Conservation (phyloP, 2,888 invertebrate species). For the Listrodromus nycthemerus region DNA sequence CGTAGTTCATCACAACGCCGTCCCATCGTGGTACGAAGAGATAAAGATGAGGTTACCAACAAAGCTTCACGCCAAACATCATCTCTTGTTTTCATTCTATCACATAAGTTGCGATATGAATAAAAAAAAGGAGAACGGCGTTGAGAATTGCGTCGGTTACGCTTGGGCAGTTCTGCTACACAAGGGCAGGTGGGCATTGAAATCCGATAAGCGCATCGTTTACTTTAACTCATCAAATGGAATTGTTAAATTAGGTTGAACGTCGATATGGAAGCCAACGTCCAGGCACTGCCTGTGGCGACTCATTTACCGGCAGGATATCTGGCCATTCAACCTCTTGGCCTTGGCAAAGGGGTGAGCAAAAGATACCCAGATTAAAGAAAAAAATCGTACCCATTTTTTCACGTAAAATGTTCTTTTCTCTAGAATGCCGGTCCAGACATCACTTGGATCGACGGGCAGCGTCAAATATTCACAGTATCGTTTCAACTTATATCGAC, state of each 20-base stretch:
- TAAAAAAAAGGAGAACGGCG: conserved; percentile 90
- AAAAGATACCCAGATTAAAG: conserved; percentile 46
- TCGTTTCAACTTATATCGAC: conserved; percentile 95
- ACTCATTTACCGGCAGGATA: conserved; percentile 95
- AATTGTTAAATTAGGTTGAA: conserved; percentile 87
- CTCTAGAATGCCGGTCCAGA: conserved; percentile 94
- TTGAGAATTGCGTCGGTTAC: conserved; percentile 95
- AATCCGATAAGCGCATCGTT: not conserved
- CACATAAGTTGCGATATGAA: conserved; percentile 97
- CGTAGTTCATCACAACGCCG: conserved; percentile 95
- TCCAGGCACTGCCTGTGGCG: conserved; percentile 94
- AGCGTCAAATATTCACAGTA: conserved; percentile 94
- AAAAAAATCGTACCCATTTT: not conserved
- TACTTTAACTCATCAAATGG: not conserved
- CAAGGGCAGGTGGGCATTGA: conserved; percentile 87
- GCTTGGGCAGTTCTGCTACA: conserved; percentile 96
- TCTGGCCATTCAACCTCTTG: conserved; percentile 94
- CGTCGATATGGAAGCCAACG: conserved; percentile 87
- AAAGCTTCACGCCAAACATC: conserved; percentile 93
- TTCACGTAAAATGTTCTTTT: conserved; percentile 17
- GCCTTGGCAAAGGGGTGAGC: conserved; percentile 95
- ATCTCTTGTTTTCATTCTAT: conserved; percentile 97
- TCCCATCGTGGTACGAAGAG: conserved; percentile 97
- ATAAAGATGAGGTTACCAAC: conserved; percentile 96
- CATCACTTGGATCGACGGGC: conserved; percentile 96